These are phyloP conservation scores for Cosmia pyralina DNA, from an alignment of 2,888 invertebrate species.

Conservation along the genomic window DNA sequence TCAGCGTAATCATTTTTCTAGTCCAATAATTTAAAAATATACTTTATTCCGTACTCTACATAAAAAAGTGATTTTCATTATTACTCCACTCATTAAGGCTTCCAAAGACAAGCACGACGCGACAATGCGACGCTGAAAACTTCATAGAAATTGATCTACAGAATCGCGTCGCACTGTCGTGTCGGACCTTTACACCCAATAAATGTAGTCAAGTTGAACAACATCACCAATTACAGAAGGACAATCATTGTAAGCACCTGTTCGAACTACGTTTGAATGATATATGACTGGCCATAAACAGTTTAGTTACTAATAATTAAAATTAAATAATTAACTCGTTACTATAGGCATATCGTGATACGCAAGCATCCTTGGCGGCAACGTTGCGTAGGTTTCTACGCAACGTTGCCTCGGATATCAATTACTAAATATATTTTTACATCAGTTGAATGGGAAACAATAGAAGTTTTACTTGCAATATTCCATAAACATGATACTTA, in stretches of 20 bases:
- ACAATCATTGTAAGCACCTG: slow-evolving; percentile 33
- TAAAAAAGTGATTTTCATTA: neutral
- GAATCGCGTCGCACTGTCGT: no score
- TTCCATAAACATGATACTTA: neutral
- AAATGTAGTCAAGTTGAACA: slow-evolving; percentile 44
- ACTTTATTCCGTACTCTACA: neutral
- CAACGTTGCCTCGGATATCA: slow-evolving; percentile 38
- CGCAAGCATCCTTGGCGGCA: slow-evolving; percentile 50
- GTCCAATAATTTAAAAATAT: neutral
- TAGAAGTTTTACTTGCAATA: slow-evolving; percentile 35
- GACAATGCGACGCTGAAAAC: no score
- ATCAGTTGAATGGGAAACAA: slow-evolving; percentile 16
- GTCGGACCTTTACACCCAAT: neutral
- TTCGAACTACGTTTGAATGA: slow-evolving; percentile 29
- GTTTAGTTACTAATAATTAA: slow-evolving; percentile 22
- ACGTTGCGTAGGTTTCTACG: slow-evolving; percentile 42
- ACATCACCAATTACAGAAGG: slow-evolving; percentile 33
- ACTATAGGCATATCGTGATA: slow-evolving; percentile 21
- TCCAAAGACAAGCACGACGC: no score
- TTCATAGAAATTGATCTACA: no score
- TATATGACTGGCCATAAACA: slow-evolving; percentile 24
- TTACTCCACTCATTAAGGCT: no score
- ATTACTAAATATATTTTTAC: slow-evolving; percentile 37
- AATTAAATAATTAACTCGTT: slow-evolving; percentile 21
- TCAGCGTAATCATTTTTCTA: neutral